Evolutionary conservation across 1,140 invertebrate genomes (phyloP).

Genomic region (Hyposmocoma kahamanoa): DNA sequence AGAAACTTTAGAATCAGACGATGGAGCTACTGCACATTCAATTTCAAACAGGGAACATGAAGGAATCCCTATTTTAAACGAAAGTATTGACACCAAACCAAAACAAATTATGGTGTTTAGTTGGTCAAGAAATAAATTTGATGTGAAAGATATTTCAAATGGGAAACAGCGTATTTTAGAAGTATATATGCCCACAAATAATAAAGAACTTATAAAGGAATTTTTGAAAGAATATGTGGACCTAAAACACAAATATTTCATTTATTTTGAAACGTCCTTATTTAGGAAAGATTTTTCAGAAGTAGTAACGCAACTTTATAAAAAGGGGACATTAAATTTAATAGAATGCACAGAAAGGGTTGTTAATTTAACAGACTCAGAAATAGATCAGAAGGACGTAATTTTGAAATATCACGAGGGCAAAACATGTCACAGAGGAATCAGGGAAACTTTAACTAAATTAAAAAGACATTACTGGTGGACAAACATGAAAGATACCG

Average conservation of each 20-base stretch:
- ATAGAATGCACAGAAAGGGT: conserved; percentile 12
- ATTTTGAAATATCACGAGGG: conserved; percentile 8
- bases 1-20: no score
- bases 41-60: no score
- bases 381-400: conserved; percentile 8
- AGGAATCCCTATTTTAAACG: no score
- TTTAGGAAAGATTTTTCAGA: neutral
- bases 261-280: neutral
- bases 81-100: no score
- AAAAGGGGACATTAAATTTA: conserved; percentile 6
- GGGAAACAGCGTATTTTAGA: no score
- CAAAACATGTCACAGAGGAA: conserved; percentile 11
- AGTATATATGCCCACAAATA: neutral
- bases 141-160: no score
- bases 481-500: conserved; percentile 20
- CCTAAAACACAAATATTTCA: neutral
- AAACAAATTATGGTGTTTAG: no score
- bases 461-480: conserved; percentile 15
- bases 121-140: no score
- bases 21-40: no score
- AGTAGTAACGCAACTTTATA: conserved; percentile 3
- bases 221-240: neutral
- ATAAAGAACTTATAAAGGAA: neutral
- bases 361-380: conserved; percentile 1
- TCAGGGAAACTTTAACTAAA: conserved; percentile 1